Evolutionary conservation across 2,113 vertebrate genomes (phyloP), one percentile per base, ranked within the genome.

Genomic region (Antennarius striatus): DNA sequence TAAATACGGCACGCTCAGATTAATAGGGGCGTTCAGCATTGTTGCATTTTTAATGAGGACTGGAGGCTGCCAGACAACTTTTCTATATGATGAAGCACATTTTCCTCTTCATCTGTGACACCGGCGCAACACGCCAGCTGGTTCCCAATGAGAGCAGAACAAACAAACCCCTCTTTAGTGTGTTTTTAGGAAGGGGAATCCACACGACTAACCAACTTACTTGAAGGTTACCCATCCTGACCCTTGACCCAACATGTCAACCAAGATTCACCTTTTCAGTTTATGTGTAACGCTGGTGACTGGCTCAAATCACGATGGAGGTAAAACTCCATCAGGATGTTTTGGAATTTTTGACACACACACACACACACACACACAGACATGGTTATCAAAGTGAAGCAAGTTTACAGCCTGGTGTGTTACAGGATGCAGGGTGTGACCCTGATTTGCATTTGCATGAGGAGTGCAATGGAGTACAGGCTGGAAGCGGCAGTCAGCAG

Each of bases 41-140:
- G 69, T 75, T 88, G 90, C 84, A 86, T 90, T 89, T 88, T 86
- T 90, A 90, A 91, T 90, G 89, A 90, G 75, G 80, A 82, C 85
- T 69, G 72, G 78, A 86, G 85, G 84, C 78, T 86, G 88, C 87
- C 85, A 82, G 71, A 72, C 80, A 81, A 77, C 78, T 83, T 83
- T 85, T 83, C 80, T 86, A 86, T 88, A 87, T 63, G 82, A 73
- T 62, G 81, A 82, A 81, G 71, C 80, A 68, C 73, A 75, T 77
- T 86, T 81, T 84, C 77, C 43, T 22, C 68, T 73, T 62, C 14
- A 39, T 83, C 84, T 75, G 82, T 81, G 78, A 82, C 83, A 79
- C 85, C 74, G 80, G 83, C 77, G 70, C 49, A 42, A 50, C 65
- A 47, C 76, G 56, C 62, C 89, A 91, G 84, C 86, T 88, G 82